Percentiles rank a stretch among this genome's conserved stretches.
Conservation (phyloP, 2,888 invertebrate genomes). For the Pteria penguin region DNA sequence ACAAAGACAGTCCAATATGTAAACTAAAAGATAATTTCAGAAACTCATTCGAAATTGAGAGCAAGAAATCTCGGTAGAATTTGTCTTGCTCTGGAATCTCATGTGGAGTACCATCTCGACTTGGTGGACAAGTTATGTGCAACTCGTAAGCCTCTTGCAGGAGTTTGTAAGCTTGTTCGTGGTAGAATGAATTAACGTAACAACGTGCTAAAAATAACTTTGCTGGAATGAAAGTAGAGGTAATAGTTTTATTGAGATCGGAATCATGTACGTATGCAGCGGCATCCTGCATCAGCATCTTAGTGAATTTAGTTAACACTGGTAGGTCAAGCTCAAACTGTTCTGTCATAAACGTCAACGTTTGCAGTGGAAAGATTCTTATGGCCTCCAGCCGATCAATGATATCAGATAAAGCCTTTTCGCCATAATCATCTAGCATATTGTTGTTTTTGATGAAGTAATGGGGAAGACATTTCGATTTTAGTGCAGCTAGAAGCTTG, state of each 20-base stretch:
- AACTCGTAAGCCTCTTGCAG: neutral
- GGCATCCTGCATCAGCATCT: conserved; percentile 3
- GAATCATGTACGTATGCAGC: neutral
- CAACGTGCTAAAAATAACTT: neutral
- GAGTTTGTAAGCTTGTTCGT: neutral
- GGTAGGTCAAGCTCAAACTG: neutral
- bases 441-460: conserved; percentile 51
- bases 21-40: no score
- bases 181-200: neutral
- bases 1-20: no score
- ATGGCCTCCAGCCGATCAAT: conserved; percentile 30
- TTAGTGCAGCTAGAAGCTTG: conserved; percentile 24
- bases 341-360: conserved; percentile 37
- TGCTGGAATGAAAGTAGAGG: conserved; percentile 6
- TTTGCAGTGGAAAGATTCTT: conserved; percentile 19
- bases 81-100: neutral
- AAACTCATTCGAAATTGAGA: no score
- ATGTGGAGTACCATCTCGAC: neutral
- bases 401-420: conserved; percentile 15
- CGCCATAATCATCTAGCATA: conserved; percentile 40
- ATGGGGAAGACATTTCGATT: conserved; percentile 30
- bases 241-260: neutral
- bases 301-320: no score
- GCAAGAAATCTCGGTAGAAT: neutral
- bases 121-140: neutral